These are phyloP conservation scores for Mesaphorura yosii DNA, from an alignment of 1,140 invertebrate genomes.

Conservation along the genomic window DNA sequence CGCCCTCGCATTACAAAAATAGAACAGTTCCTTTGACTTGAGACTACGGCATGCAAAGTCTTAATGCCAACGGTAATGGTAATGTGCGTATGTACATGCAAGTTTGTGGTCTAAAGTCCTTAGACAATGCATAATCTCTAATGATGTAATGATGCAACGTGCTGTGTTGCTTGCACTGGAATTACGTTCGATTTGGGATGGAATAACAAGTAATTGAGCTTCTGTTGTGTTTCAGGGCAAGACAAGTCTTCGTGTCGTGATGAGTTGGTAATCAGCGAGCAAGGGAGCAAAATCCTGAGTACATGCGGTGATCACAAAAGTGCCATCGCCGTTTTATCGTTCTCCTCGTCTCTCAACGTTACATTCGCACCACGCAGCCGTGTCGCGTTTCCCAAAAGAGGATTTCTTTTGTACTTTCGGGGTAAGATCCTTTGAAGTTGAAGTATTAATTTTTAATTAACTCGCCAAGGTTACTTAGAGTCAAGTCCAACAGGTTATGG, in stretches of 20 bases:
- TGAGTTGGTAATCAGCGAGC: conserved; percentile 24
- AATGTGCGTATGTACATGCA: no score
- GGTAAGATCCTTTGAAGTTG: no score
- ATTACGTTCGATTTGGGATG: neutral
- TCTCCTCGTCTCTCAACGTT: conserved; percentile 22
- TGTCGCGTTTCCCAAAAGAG: conserved; percentile 28
- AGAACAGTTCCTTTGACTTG: no score
- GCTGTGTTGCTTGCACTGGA: no score
- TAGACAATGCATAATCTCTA: no score
- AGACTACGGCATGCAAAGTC: no score
- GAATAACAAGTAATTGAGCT: neutral
- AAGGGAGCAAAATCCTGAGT: conserved; percentile 20
- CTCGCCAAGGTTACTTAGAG: no score
- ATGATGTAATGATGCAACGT: no score
- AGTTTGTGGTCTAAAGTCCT: no score
- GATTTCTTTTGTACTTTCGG: conserved; percentile 29
- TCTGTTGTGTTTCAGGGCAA: conserved; percentile 16
- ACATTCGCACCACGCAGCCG: conserved; percentile 22
- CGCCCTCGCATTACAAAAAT: no score
- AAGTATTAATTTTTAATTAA: neutral
- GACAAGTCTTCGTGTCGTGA: conserved; percentile 28
- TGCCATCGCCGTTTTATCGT: conserved; percentile 26
- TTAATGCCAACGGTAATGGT: no score
- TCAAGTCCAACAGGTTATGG: no score
- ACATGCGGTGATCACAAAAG: conserved; percentile 29